Evolutionary conservation across 2,888 invertebrate species (phyloP).

Genomic region (Andrena fulva): DNA sequence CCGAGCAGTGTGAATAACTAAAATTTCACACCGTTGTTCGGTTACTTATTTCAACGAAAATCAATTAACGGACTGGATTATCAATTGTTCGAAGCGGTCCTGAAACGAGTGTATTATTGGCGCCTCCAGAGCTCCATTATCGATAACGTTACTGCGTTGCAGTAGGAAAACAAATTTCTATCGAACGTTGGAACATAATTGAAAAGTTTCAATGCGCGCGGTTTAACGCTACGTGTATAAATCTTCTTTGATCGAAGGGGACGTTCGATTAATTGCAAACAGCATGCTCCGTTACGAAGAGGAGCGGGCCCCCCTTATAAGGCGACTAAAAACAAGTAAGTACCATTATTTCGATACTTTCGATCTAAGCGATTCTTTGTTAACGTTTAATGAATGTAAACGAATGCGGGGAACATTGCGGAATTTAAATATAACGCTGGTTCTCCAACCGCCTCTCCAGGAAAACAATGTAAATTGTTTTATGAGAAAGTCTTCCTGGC

Average conservation of each 20-base stretch:
- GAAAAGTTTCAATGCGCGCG: background rate
- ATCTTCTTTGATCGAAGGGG: background rate
- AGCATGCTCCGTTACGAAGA: constrained; percentile 38
- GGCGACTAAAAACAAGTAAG: constrained; percentile 51
- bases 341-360: constrained; percentile 13
- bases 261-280: background rate
- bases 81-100: background rate
- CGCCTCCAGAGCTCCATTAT: background rate
- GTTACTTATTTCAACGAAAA: background rate
- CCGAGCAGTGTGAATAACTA: background rate
- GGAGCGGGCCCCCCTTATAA: constrained; percentile 47
- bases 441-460: too few species aligned
- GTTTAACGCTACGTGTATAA: background rate
- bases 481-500: background rate
- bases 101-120: background rate
- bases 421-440: too few species aligned
- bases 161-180: background rate
- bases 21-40: background rate
- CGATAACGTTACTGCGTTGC: background rate
- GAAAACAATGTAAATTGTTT: background rate
- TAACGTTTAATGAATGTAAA: background rate
- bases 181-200: background rate
- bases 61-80: background rate
- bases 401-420: background rate
- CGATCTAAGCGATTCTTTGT: background rate